phyloP scores from a whole-genome alignment of 2,797 vertebrate species.

The Phataginus tetradactyla region DNA sequence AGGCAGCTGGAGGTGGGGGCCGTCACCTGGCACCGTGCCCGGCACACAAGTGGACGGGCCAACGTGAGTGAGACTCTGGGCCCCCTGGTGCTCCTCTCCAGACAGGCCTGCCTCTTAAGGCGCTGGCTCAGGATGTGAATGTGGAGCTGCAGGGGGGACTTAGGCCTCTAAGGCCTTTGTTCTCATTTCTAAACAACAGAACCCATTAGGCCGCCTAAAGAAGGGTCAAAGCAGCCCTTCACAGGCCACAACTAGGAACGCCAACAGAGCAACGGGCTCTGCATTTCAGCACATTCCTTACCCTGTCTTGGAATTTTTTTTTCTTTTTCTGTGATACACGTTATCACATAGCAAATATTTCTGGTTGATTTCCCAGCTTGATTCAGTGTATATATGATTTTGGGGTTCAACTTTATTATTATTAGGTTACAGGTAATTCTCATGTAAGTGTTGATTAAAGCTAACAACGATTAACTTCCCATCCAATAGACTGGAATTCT shows the following conservation, averaged over 20 bases:
- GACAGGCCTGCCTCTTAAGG: not conserved
- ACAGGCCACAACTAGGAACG: not conserved
- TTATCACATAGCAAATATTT: not conserved
- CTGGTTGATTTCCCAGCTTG: not conserved
- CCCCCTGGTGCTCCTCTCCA: not conserved
- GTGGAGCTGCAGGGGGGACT: not conserved
- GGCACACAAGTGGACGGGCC: accelerated
- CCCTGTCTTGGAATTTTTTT: not conserved
- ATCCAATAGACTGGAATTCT: conserved; percentile 6
- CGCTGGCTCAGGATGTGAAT: not conserved
- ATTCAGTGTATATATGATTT: not conserved
- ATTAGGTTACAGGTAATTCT: conserved; percentile 64
- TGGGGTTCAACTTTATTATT: not conserved
- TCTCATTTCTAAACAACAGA: not conserved
- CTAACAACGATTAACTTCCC: conserved; percentile 4
- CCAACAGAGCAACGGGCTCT: accelerated
- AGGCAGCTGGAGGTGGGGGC: not conserved
- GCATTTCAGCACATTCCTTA: not conserved
- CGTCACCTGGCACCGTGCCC: accelerated
- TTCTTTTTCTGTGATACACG: not conserved
- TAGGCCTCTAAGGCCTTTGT: not conserved
- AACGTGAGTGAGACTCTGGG: accelerated
- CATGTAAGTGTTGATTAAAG: conserved; percentile 64
- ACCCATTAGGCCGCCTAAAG: accelerated
- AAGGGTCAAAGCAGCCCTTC: not conserved